Base-by-base conservation (phyloP, 2,113 vertebrate species). In the Phylloscopus trochilus region DNA sequence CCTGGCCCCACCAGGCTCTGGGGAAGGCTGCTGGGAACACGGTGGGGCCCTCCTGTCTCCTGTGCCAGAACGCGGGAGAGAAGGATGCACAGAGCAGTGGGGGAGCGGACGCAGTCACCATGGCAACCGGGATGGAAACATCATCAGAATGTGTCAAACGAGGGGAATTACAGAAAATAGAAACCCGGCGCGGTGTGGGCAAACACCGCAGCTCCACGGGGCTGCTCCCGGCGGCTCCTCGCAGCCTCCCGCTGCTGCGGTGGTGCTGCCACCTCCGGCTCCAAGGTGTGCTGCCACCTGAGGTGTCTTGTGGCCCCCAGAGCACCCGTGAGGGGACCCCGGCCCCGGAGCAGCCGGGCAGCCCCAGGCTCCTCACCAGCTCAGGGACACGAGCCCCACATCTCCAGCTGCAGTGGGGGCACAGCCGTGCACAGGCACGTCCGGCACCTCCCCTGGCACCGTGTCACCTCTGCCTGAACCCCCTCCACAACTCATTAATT, bases 321-420 rank as follows among this genome's bases (percentile, higher is more conserved):
- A 7, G 46, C n/a, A 7, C 1, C 21, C 12, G 2, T 1, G 70
- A 23, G 52, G 0, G 1, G 8, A 41, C 4, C 11, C n/a, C 0
- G 0, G 19, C 2, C 35, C 33, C 0, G 1, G 39, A 5, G 4
- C 46, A 9, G 35, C 31, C 1, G 8, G 46, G 16, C 8, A 27
- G 64, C 23, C 74, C 3, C 72, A 0, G 5, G 63, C 69, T 44
- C n/a, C 43, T n/a, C 73, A 9, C 18, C 11, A 2, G 33, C 63
- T 9, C 37, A 2, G 0, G 5, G 17, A 18, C 44, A 2, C 0
- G 0, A 6, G 1, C 23, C 31, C 18, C 2, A 2, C 28, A 0
- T 8, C 14, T 3, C 2, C 4, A 9, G 60, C 58, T 28, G 22
- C 37, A 2, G 31, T 0, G 30, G 15, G 49, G 37, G 21, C 62